Base-by-base conservation (phyloP, 2,888 invertebrate species). In the Biston betularia region DNA sequence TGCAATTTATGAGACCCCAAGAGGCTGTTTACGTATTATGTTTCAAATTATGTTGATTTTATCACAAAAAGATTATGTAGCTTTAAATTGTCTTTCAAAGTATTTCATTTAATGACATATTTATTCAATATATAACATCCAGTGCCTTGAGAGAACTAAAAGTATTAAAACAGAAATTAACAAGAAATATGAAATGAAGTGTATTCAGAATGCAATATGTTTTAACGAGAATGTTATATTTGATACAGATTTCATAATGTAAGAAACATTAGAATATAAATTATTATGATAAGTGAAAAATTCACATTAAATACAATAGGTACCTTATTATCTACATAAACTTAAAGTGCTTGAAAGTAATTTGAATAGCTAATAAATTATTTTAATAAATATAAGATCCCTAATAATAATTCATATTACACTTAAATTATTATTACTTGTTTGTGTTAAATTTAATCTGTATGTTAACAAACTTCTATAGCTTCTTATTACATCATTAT, bases 221-320 rank as follows among this genome's bases (percentile, higher is more conserved):
- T 84, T 84, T 81, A 83, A 71, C 77, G 76, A 80, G 71, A 81
- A 65, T 67, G 70, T 74, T 86, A 86, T 87, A 86, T 87, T 86
- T 86, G 83, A 86, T 86, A 88, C 59, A 62, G 38, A 58, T 64
- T 42, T 53, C 50, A 34, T 50, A 48, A 62, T 34, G 24, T 60
- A 65, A 42, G 42, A 15, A 56, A 61, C 40, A 46, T 57, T 66
- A 65, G 34, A 56, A 2, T 52, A 45, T 44, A 55, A 46, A 58
- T 61, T 64, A n/a, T n/a, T n/a, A n/a, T n/a, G n/a, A 61, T 68
- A 61, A 58, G 44, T 59, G 14, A 44, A 46, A 34, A 14, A 52
- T 44, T 38, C 61, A 55, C 45, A 45, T 38, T 38, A 65, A 33
- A 54, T 10, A 12, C 50, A 38, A n/a, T 46, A 55, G 56, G 44